phyloP scores from a whole-genome alignment of 2,797 vertebrate genomes.

The Gallinago stenura region DNA sequence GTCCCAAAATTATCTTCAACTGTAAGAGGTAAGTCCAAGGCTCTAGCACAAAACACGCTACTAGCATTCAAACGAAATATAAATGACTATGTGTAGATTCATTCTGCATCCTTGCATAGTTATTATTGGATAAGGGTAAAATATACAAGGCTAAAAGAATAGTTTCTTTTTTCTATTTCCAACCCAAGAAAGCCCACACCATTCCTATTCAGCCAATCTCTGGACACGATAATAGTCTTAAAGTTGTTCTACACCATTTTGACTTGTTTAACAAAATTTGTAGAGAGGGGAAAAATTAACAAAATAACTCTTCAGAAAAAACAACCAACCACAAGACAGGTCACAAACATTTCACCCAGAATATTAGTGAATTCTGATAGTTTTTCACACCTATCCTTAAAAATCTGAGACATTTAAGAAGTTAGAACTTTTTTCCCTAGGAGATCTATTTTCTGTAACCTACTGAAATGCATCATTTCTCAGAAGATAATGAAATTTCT shows the following conservation, averaged over 20 bases:
- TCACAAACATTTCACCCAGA: neutral
- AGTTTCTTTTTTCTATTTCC: neutral
- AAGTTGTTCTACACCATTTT: neutral
- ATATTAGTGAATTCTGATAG: neutral
- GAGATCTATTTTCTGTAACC: neutral
- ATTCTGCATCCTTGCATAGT: neutral
- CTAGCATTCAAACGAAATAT: neutral
- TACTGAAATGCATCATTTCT: neutral
- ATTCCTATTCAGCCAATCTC: neutral
- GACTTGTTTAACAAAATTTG: neutral
- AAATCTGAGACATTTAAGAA: neutral
- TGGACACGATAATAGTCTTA: neutral
- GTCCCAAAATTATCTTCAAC: neutral
- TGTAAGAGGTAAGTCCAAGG: neutral
- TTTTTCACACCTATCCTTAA: neutral
- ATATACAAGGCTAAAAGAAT: neutral
- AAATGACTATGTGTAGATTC: neutral
- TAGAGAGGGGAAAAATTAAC: fast-evolving
- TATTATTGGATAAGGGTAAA: neutral
- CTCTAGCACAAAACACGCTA: neutral
- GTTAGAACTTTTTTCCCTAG: neutral
- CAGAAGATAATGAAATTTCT: neutral
- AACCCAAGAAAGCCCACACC: neutral
- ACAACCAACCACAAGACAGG: fast-evolving
- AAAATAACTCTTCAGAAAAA: neutral